A percentile compares a stretch with the other conserved stretches of the same genome.
Conservation (phyloP, 2,113 vertebrate species). For the Atractosteus spatula region DNA sequence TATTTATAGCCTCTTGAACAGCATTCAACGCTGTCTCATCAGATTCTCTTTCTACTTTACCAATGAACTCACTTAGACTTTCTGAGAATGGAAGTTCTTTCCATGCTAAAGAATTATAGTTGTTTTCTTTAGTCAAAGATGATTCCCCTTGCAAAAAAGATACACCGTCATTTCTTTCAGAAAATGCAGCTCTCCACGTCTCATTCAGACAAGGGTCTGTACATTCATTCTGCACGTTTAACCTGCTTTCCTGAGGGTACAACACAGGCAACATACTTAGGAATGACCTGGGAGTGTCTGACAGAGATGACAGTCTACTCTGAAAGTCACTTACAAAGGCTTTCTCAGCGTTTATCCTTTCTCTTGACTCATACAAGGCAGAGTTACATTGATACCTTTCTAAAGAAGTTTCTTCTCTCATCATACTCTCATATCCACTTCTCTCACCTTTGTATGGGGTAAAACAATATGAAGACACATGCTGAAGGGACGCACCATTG, state of each 20-base stretch:
- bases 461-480: not conserved
- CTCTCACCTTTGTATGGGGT: not conserved
- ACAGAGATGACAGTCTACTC: not conserved
- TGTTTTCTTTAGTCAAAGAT: not conserved
- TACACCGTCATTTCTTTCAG: constrained; percentile 16
- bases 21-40: not conserved
- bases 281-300: not conserved
- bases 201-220: constrained; percentile 23
- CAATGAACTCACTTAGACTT: constrained; percentile 67
- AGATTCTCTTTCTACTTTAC: constrained; percentile 42
- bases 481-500: not conserved
- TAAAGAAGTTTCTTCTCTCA: not conserved
- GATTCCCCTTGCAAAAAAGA: constrained; percentile 10
- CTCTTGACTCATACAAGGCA: not conserved
- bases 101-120: constrained; percentile 45
- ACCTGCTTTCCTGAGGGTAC: not conserved
- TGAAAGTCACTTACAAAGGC: not conserved
- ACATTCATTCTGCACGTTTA: constrained; percentile 26
- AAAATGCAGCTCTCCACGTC: constrained; percentile 9
- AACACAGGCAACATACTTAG: not conserved
- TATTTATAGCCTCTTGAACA: not conserved
- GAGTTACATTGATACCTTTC: not conserved
- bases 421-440: not conserved
- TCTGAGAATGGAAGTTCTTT: constrained; percentile 69
- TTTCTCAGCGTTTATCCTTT: not conserved